These are phyloP conservation scores for Phyllotreta striolata DNA, from an alignment of 2,888 invertebrate species.

Conservation along the genomic window DNA sequence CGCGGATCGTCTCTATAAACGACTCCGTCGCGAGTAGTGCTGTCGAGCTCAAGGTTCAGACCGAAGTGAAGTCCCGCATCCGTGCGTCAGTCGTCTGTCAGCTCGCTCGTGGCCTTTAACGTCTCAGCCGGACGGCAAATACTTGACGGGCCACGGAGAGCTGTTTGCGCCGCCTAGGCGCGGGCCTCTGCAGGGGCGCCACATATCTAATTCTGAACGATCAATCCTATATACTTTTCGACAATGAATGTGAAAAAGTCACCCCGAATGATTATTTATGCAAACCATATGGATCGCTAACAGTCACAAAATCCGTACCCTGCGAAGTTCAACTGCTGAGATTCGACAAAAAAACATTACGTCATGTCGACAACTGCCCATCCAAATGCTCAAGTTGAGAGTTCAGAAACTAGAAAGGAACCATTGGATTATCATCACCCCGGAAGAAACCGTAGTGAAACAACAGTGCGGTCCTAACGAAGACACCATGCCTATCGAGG, in stretches of 20 bases:
- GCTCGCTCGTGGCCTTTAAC: no score
- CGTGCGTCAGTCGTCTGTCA: no score
- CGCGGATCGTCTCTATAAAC: no score
- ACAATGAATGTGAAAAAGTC: constrained; percentile 13
- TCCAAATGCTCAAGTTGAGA: constrained; percentile 7
- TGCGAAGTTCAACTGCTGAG: constrained; percentile 2
- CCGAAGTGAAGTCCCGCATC: no score
- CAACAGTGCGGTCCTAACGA: constrained; percentile 17
- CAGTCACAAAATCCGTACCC: background rate
- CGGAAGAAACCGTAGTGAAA: constrained; percentile 9
- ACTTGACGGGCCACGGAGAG: no score
- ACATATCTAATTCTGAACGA: constrained; percentile 28
- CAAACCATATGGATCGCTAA: background rate
- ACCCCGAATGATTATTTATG: constrained; percentile 18
- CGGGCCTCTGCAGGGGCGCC: no score
- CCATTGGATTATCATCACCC: constrained; percentile 19
- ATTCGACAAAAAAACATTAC: background rate
- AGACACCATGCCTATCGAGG: constrained; percentile 21
- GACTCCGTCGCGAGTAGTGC: no score
- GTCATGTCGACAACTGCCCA: background rate
- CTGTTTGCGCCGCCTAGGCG: no score
- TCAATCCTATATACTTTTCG: constrained; percentile 16
- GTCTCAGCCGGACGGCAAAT: no score
- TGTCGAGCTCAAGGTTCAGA: no score
- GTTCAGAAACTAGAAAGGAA: constrained; percentile 21